Conservation (phyloP, 2,888 invertebrate genomes). For the Drosophila antonietae region DNA sequence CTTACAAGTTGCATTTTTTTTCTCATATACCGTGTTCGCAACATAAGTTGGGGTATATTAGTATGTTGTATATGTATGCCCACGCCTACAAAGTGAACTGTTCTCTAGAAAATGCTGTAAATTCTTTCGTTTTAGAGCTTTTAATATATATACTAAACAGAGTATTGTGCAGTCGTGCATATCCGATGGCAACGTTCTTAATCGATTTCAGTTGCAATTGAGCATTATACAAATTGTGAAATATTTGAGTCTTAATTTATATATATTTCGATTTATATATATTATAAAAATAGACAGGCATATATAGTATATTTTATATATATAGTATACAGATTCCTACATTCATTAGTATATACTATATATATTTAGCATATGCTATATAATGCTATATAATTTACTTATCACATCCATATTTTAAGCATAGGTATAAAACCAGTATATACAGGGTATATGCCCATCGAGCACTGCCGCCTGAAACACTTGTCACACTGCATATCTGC, state of each 20-base stretch:
- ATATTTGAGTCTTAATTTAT: background rate
- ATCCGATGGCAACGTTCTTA: background rate
- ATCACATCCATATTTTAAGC: background rate
- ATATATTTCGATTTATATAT: background rate
- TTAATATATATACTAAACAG: background rate
- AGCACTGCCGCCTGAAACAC: background rate
- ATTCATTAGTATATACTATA: background rate
- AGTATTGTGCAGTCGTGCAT: background rate
- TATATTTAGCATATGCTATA: background rate
- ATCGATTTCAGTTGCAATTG: background rate
- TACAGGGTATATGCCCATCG: background rate
- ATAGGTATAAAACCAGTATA: rapidly evolving
- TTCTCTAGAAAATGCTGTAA: background rate
- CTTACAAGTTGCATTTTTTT: slow-evolving; percentile 4
- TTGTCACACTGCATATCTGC: background rate
- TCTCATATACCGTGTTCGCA: background rate
- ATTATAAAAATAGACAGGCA: background rate
- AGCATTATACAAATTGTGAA: too few species aligned
- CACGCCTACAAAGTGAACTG: background rate
- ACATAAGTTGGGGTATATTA: background rate
- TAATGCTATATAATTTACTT: background rate
- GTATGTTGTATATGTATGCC: too few species aligned
- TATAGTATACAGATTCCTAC: background rate
- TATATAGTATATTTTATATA: too few species aligned
- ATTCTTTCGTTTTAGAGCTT: background rate